Conservation (phyloP, 2,113 vertebrate species). For the Gambusia holbrooki region DNA sequence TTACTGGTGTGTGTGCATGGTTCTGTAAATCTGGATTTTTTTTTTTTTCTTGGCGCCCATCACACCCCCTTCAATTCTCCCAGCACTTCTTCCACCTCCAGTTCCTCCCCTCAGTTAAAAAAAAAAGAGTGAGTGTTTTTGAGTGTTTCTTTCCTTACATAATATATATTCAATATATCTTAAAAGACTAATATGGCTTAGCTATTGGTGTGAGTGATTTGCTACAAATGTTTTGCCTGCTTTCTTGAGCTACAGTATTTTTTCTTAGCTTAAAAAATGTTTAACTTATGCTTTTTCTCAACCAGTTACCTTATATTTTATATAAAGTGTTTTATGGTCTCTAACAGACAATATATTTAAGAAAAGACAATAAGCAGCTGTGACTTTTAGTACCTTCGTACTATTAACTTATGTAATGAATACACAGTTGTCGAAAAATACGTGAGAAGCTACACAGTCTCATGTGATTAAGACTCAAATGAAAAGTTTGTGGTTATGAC, state of each 20-base stretch:
- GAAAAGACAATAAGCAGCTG: neutral
- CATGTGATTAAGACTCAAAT: slow-evolving; percentile 38
- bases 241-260: neutral
- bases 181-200: neutral
- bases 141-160: too few relatives aligned
- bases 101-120: too few relatives aligned
- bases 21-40: too few relatives aligned
- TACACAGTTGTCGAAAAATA: slow-evolving; percentile 27
- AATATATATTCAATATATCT: too few relatives aligned
- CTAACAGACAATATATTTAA: slow-evolving; percentile 3
- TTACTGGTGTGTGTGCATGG: too few relatives aligned
- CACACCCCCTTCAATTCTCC: too few relatives aligned
- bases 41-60: too few relatives aligned
- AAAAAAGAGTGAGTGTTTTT: too few relatives aligned
- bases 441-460: slow-evolving; percentile 33
- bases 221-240: neutral
- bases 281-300: too few relatives aligned
- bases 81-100: too few relatives aligned
- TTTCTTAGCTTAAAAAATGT: neutral
- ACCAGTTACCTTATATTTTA: too few relatives aligned
- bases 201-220: neutral
- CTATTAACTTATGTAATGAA: slow-evolving; percentile 23
- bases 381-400: neutral
- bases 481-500: slow-evolving; percentile 62
- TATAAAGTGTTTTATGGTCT: too few relatives aligned